Evolutionary conservation across 2,797 vertebrate species (phyloP), one percentile per base, ranked within the genome.

Genomic region (Phyllotis vaccarum): DNA sequence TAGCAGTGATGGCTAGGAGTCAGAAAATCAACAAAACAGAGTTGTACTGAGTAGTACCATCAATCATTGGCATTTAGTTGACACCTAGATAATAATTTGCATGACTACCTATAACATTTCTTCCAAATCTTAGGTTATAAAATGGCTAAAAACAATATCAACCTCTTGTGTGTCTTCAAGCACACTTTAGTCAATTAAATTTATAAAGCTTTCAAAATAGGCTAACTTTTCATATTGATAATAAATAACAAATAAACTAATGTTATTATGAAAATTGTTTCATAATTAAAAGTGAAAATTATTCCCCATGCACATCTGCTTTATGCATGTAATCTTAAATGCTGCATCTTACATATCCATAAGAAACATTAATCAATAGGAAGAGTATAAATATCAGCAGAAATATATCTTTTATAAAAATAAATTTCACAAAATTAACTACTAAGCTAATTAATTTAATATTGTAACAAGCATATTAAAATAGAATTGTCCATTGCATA

Each of bases 391-490:
- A 49, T 7, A 31, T 72, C 43, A 93, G 29, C 2, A 89, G 46
- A 82, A 78, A 46, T 13, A 56, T 34, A 54, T 14, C 56, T 46
- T 82, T 54, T 54, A 54, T 24, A 54, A 54, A 85, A 24, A 68
- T 13, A 37, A 79, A 0, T 68, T 90, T 3, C 17, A 81, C 16
- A 72, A 58, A 88, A 54, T n/a, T 81, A 81, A 75, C n/a, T 60
- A 64, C 37, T 31, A 14, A 74, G 1, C 6, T 46, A 70, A 75
- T 82, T 95, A 82, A 29, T n/a, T n/a, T n/a, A n/a, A n/a, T 76
- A 74, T 46, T 79, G 80, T 88, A 74, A 40, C 22, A 82, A 92
- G 91, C 62, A 93, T 76, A 91, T n/a, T 29, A 86, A 93, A 46
- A 64, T 83, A 34, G 27, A 64, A 70, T 17, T 13, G 4, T 49